A percentile compares a stretch with the other conserved stretches of the same genome.
phyloP scores from a whole-genome alignment of 2,113 vertebrate species.

The Zootoca vivipara region DNA sequence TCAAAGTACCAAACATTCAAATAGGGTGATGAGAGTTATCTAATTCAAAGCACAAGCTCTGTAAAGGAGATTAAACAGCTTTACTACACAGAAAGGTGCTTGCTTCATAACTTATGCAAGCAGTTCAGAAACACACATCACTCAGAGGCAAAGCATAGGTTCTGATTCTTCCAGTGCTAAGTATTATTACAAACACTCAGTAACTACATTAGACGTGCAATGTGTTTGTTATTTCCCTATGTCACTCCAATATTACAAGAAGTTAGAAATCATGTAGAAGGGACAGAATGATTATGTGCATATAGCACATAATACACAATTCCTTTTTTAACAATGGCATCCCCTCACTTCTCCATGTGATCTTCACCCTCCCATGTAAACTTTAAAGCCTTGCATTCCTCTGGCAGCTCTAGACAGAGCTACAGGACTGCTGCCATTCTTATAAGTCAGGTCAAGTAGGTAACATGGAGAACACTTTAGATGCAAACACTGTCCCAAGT shows the following conservation, averaged over 20 bases:
- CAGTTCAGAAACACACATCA: neutral
- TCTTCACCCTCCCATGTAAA: neutral
- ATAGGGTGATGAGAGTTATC: neutral
- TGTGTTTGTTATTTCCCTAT: neutral
- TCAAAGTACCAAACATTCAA: neutral
- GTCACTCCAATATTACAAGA: neutral
- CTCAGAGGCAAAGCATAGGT: neutral
- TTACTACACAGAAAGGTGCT: neutral
- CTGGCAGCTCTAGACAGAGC: neutral
- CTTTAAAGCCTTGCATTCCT: neutral
- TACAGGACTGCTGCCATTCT: neutral
- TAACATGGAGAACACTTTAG: neutral
- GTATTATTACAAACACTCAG: neutral
- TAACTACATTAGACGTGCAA: neutral
- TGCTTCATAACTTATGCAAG: neutral
- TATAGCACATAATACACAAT: neutral
- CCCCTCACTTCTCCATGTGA: neutral
- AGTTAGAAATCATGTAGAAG: neutral
- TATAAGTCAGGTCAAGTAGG: neutral
- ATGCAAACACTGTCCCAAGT: neutral
- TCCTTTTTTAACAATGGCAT: neutral
- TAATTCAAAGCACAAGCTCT: neutral
- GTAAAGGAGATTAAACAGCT: neutral
- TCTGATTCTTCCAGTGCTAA: neutral
- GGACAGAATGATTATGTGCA: neutral